phyloP scores from a whole-genome alignment of 2,888 invertebrate genomes.

The Drosophila mercatorum region DNA sequence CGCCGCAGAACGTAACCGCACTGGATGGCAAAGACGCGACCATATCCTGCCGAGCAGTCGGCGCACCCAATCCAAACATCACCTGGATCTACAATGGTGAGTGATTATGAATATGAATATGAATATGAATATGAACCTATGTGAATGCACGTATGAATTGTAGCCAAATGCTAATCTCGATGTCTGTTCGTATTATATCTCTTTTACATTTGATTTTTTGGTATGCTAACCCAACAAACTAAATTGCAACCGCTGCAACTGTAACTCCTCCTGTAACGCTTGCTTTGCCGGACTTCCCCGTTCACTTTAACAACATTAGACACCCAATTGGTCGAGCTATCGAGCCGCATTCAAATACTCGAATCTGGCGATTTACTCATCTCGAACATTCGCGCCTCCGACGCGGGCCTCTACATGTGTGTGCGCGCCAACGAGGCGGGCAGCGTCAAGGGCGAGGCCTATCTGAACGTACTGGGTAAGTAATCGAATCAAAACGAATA shows the following conservation, averaged over 20 bases:
- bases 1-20: conserved; percentile 94
- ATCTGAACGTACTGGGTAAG: conserved; percentile 92
- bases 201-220: conserved; percentile 20
- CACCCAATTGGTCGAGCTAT: conserved; percentile 87
- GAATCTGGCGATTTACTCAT: conserved; percentile 95
- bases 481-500: conserved; percentile 18
- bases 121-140: not conserved
- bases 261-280: conserved; percentile 30
- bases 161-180: conserved; percentile 41
- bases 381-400: conserved; percentile 92
- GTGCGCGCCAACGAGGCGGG: conserved; percentile 95
- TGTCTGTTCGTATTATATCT: conserved; percentile 28
- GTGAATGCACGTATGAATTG: conserved; percentile 5
- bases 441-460: conserved; percentile 92
- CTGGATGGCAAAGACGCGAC: conserved; percentile 97
- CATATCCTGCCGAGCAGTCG: conserved; percentile 93
- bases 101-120: conserved; percentile 54
- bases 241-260: conserved; percentile 29
- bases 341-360: conserved; percentile 92
- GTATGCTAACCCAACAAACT: conserved; percentile 55
- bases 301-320: conserved; percentile 84
- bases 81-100: conserved; percentile 97
- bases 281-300: conserved; percentile 29
- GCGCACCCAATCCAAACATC: conserved; percentile 95
- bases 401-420: conserved; percentile 96